Evolutionary conservation across 1,140 invertebrate genomes (phyloP), one percentile per base, ranked within the genome.

Genomic region (Araneus ventricosus): DNA sequence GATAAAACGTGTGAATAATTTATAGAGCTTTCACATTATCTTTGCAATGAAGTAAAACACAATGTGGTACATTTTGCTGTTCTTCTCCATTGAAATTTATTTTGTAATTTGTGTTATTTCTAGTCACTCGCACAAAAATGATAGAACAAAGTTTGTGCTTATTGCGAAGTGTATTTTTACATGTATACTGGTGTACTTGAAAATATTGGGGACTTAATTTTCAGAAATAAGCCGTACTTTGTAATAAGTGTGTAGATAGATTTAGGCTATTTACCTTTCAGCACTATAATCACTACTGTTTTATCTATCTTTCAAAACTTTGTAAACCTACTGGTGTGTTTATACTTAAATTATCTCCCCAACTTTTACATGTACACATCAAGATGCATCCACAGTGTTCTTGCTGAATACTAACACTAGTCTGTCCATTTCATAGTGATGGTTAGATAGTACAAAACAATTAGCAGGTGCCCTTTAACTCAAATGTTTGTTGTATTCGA

Each of bases 361-460:
- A 92, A 92, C 91, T 92, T 87, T 92, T 92, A 88, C 91, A 79
- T 52, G 91, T 92, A 91, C 90, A 85, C 80, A 41, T 85, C 37
- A 84, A 85, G 45, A 84, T 91, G 90, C 90, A 91, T 91, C 80
- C 79, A 87, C 63, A 87, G 85, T 87, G 90, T 92, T 92, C 90
- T 92, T 92, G 82, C 90, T 92, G 86, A 93, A 93, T 93, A 88
- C 92, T 93, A 93, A 93, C 70, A 93, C 87, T 93, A 89, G 86
- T 93, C 85, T 93, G 92, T 93, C 92, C 92, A 93, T 89, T 93
- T 93, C 87, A 93, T 93, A 89, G 87, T 92, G 91, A 92, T 92
- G 91, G 91, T 92, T 93, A 93, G 92, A 89, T 89, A 93, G 92
- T 93, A 93, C 92, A 93, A 93, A 93, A 93, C 85, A 93, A 92